Evolutionary conservation across 2,797 vertebrate genomes (phyloP).

Genomic region (Takifugu ocellatus): DNA sequence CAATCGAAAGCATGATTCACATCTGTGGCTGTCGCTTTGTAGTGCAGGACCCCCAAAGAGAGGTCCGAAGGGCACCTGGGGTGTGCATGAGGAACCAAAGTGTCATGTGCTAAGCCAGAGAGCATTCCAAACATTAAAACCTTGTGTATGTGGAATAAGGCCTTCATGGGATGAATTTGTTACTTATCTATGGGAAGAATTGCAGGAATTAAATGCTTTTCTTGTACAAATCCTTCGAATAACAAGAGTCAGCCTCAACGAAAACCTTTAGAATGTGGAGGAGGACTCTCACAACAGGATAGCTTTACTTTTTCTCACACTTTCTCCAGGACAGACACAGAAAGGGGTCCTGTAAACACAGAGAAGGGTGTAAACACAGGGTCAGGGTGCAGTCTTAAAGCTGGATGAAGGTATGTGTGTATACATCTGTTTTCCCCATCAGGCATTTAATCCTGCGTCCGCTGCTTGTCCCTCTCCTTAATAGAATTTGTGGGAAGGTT

Average conservation of each 20-base stretch:
- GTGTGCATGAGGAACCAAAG: conserved; percentile 12
- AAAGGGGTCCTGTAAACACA: conserved; percentile 31
- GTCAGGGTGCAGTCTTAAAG: conserved; percentile 70
- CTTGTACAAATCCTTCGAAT: not conserved
- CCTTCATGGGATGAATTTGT: no score
- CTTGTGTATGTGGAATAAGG: no score
- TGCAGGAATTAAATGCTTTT: not conserved
- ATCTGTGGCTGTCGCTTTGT: conserved; percentile 17
- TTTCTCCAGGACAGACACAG: not conserved
- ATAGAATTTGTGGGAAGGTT: conserved; percentile 79
- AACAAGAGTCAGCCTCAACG: not conserved
- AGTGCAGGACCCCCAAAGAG: conserved; percentile 7
- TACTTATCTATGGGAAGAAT: no score
- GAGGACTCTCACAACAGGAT: not conserved
- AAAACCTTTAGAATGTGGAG: not conserved
- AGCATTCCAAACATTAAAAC: not conserved
- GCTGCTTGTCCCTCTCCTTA: conserved; percentile 75
- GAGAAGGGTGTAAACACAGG: conserved; percentile 52
- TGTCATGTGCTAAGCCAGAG: not conserved
- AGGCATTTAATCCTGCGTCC: conserved; percentile 74
- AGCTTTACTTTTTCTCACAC: not conserved
- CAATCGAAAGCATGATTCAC: conserved; percentile 49
- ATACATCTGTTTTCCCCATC: conserved; percentile 86
- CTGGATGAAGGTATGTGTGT: conserved; percentile 64
- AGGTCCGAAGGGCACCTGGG: conserved; percentile 33